Percentiles rank a stretch among this genome's conserved stretches.
Conservation (phyloP, 2,113 vertebrate species). For the Lagopus leucura region DNA sequence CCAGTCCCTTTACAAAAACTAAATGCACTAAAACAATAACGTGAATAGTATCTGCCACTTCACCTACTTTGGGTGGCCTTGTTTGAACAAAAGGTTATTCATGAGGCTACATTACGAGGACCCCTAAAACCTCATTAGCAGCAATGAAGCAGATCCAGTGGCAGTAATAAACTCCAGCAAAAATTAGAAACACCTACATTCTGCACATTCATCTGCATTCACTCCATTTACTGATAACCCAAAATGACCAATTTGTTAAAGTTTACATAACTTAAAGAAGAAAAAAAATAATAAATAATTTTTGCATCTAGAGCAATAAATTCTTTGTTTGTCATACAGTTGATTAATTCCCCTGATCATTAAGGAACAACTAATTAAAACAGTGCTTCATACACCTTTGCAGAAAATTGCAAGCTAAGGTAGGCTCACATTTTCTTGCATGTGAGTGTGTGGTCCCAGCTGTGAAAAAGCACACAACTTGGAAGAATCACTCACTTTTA, state of each 20-base stretch:
- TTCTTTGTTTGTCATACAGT: slow-evolving; percentile 6
- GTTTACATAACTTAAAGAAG: slow-evolving; percentile 17
- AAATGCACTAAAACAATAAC: background rate
- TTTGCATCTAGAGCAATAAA: slow-evolving; percentile 28
- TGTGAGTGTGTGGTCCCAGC: background rate
- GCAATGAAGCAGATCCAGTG: slow-evolving; percentile 52
- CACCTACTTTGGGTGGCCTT: slow-evolving; percentile 46
- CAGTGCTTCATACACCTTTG: slow-evolving; percentile 26
- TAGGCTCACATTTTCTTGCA: background rate
- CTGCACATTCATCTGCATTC: background rate
- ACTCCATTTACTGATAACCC: background rate
- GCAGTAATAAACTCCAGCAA: slow-evolving; percentile 40
- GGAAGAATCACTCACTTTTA: slow-evolving; percentile 25
- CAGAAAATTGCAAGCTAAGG: slow-evolving; percentile 49
- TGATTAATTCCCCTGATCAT: background rate
- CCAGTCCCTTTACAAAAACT: slow-evolving; percentile 32
- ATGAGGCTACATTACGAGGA: background rate
- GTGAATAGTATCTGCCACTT: slow-evolving; percentile 5
- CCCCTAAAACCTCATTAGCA: slow-evolving; percentile 56
- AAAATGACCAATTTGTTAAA: slow-evolving; percentile 35
- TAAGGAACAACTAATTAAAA: slow-evolving; percentile 68
- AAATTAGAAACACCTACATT: slow-evolving; percentile 62
- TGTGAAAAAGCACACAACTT: slow-evolving; percentile 30
- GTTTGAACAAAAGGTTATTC: slow-evolving; percentile 42
- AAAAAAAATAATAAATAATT: slow-evolving; percentile 1